These are phyloP conservation scores for Pachymerium ferrugineum DNA, from an alignment of 2,888 invertebrate species.

Conservation along the genomic window DNA sequence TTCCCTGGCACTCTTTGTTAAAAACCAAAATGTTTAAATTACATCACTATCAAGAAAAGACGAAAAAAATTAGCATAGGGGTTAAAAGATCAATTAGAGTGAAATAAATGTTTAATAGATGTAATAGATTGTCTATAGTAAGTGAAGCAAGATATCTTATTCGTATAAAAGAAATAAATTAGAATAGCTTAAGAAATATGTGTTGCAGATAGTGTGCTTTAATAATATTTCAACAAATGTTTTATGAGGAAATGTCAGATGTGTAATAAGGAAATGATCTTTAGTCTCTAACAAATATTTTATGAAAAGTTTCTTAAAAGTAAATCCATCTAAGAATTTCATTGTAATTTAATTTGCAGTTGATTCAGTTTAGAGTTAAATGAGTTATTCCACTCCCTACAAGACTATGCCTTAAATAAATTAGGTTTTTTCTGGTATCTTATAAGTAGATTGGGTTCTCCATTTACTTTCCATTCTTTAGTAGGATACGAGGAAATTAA, in stretches of 20 bases:
- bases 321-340: neutral
- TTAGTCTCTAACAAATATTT: too few species aligned
- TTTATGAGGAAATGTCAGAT: neutral
- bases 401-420: neutral
- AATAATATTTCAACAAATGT: neutral
- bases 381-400: neutral
- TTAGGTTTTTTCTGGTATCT: neutral
- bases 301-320: too few species aligned
- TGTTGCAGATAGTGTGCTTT: neutral
- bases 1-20: too few species aligned
- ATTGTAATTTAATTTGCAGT: neutral
- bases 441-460: too few species aligned
- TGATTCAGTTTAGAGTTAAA: slow-evolving; percentile 4
- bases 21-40: too few species aligned
- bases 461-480: neutral
- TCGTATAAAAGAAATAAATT: neutral
- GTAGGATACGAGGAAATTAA: too few species aligned
- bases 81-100: too few species aligned
- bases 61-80: too few species aligned
- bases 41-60: too few species aligned
- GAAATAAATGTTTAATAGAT: too few species aligned
- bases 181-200: neutral
- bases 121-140: neutral
- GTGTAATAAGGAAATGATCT: neutral
- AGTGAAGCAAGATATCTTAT: neutral